These are phyloP conservation scores for Pangasius larnaudii DNA, from an alignment of 2,797 vertebrate species.

Conservation along the genomic window DNA sequence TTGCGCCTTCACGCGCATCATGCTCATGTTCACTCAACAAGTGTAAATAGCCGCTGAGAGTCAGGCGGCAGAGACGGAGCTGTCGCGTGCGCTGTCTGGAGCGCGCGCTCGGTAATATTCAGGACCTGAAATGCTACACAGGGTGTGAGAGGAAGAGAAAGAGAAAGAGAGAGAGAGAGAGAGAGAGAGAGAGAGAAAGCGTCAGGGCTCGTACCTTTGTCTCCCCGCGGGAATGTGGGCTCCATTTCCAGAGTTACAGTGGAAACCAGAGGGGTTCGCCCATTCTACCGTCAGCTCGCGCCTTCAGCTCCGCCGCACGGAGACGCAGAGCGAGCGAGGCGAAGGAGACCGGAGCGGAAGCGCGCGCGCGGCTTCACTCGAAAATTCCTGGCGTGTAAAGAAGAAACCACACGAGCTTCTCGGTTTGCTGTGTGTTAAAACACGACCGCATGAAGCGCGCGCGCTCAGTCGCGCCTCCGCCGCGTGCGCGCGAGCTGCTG, in stretches of 20 bases:
- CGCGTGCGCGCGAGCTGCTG: constrained; percentile 1
- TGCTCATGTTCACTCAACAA: constrained; percentile 64
- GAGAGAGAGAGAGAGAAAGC: constrained; percentile 31
- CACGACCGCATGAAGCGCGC: constrained; percentile 5
- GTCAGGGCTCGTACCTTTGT: constrained; percentile 66
- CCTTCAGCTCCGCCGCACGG: constrained; percentile 53
- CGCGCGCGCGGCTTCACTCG: neutral
- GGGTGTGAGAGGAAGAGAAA: constrained; percentile 27
- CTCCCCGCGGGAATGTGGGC: constrained; percentile 60
- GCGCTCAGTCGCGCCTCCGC: constrained; percentile 7
- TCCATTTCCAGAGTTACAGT: constrained; percentile 69
- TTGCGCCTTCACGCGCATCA: constrained; percentile 24
- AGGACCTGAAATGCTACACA: no score
- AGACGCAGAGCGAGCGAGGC: constrained; percentile 42
- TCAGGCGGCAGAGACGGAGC: neutral
- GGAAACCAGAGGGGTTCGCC: constrained; percentile 60
- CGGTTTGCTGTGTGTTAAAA: neutral
- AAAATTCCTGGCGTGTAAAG: neutral
- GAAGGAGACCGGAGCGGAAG: neutral
- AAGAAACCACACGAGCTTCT: neutral
- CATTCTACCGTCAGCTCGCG: constrained; percentile 60
- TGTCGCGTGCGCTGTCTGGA: constrained; percentile 5
- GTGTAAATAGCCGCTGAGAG: constrained; percentile 56
- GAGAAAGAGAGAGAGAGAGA: constrained; percentile 35
- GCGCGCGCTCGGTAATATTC: constrained; percentile 1